Percentiles rank a stretch among this genome's conserved stretches.
phyloP scores from a whole-genome alignment of 2,113 vertebrate species.

The Heterotis niloticus region DNA sequence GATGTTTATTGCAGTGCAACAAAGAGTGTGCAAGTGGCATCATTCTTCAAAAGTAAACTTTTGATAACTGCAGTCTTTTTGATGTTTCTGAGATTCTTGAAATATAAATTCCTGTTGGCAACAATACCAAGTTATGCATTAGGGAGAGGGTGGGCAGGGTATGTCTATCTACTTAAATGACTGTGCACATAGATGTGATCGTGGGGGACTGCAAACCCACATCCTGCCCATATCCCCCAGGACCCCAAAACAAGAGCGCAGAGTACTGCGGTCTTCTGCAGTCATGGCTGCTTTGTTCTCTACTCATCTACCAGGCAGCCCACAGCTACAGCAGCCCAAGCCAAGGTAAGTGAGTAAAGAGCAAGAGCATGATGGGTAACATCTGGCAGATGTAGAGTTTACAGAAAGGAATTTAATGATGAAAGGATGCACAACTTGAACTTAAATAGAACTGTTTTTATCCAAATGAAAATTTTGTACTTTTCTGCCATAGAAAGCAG shows the following conservation, averaged over 20 bases:
- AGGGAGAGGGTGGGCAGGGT: not conserved
- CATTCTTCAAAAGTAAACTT: constrained; percentile 27
- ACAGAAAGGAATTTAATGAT: no score
- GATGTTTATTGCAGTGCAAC: not conserved
- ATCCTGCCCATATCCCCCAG: not conserved
- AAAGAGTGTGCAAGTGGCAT: constrained; percentile 23
- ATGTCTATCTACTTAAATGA: constrained; percentile 12
- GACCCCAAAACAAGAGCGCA: constrained; percentile 49
- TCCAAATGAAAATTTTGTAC: not conserved
- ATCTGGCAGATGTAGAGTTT: no score
- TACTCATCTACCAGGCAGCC: constrained; percentile 53
- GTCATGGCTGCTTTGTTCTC: constrained; percentile 84
- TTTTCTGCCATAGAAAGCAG: constrained; percentile 44
- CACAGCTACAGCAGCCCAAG: not conserved
- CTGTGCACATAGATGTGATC: not conserved
- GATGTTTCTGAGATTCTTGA: constrained; percentile 26
- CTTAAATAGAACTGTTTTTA: no score
- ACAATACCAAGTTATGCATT: constrained; percentile 23
- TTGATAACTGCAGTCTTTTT: constrained; percentile 33
- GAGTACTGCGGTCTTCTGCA: constrained; percentile 82
- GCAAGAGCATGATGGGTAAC: no score
- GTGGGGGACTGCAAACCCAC: not conserved
- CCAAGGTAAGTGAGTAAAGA: constrained; percentile 33
- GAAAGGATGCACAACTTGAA: no score
- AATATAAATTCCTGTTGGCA: constrained; percentile 30